phyloP scores from a whole-genome alignment of 2,797 vertebrate species.

The Oceanodroma leucorhoa region DNA sequence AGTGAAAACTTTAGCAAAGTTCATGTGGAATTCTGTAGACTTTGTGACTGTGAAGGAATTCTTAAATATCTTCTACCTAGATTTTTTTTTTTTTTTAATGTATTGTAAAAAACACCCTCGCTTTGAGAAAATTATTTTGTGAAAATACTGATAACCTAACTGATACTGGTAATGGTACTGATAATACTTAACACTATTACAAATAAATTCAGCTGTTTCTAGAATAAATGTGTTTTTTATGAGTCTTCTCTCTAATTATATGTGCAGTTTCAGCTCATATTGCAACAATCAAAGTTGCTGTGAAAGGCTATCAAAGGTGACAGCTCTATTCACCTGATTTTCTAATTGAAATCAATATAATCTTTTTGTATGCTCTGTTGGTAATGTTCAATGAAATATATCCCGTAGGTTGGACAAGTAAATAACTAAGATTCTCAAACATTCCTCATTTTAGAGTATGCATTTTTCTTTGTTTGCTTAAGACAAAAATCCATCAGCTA shows the following conservation, averaged over 20 bases:
- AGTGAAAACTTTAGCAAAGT: background rate
- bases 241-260: background rate
- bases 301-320: background rate
- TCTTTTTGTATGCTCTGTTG: background rate
- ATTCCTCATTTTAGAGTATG: background rate
- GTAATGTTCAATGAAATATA: background rate
- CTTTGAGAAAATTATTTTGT: background rate
- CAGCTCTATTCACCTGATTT: conserved; percentile 3
- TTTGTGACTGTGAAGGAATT: background rate
- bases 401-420: background rate
- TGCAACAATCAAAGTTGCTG: background rate
- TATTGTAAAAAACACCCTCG: rapidly evolving
- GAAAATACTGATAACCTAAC: background rate
- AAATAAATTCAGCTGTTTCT: conserved; percentile 5
- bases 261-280: background rate
- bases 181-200: background rate
- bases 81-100: background rate
- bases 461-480: conserved; percentile 39
- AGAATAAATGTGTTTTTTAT: background rate
- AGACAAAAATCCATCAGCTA: conserved; percentile 33
- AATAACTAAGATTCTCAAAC: background rate
- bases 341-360: conserved; percentile 39
- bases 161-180: background rate
- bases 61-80: background rate
- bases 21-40: background rate